Evolutionary conservation across 2,888 invertebrate species (phyloP).

Genomic region (Dyspetes luteomarginatus): DNA sequence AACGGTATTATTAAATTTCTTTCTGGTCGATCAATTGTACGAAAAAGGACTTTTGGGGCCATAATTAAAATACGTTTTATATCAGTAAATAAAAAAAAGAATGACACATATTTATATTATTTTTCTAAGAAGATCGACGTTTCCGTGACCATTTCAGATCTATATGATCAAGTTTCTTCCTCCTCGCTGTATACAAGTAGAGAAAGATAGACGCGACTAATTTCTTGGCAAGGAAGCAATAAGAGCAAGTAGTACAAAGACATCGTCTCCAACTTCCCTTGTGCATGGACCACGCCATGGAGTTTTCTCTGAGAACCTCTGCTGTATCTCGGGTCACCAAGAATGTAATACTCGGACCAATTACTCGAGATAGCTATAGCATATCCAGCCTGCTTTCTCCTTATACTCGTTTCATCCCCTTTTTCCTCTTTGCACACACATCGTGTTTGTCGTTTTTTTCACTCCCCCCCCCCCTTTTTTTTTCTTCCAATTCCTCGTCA

Average conservation of each 20-base stretch:
- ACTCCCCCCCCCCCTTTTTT: neutral
- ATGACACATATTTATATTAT: neutral
- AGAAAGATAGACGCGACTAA: neutral
- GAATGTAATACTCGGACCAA: conserved; percentile 81
- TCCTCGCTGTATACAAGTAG: neutral
- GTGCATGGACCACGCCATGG: neutral
- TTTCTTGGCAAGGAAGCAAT: conserved; percentile 63
- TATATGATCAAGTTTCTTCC: no score
- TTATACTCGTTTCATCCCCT: conserved; percentile 15
- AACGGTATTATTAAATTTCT: no score
- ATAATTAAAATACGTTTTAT: no score
- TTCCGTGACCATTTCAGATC: no score
- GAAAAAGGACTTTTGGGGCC: no score
- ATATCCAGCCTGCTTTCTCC: neutral
- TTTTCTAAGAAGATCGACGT: no score
- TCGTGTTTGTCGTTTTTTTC: conserved; percentile 19
- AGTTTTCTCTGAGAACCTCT: conserved; percentile 46
- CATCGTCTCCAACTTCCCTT: conserved; percentile 65
- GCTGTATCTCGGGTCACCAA: conserved; percentile 72
- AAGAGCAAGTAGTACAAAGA: conserved; percentile 70
- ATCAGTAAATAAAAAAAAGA: no score
- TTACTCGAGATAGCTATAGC: conserved; percentile 73
- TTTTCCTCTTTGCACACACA: neutral
- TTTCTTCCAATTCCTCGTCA: neutral
- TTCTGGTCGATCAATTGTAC: no score